Base-by-base conservation (phyloP, 1,140 invertebrate genomes). In the Mamestra configurata region DNA sequence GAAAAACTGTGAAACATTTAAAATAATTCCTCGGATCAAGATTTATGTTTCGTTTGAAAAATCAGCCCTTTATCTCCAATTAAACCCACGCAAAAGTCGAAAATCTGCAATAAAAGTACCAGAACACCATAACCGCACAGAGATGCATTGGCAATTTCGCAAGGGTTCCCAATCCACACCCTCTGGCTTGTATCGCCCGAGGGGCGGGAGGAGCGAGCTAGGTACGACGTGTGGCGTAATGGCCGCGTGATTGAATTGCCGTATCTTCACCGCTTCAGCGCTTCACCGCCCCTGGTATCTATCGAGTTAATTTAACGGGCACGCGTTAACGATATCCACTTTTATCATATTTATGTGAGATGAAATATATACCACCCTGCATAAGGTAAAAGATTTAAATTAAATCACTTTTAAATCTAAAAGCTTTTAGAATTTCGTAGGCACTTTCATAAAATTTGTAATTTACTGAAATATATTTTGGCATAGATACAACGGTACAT, bases 211-310 rank as follows among this genome's bases (percentile, higher is more conserved):
- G 72, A 40, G 78, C 77, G 79, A 70, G 72, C 53, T 70, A 73
- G 80, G 73, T 73, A 68, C 85, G 83, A 80, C 85, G 85, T 84
- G 84, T 88, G 81, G 82, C 83, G 87, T 92, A 93, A 91, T 92
- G 86, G 85, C 84, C 85, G 79, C 85, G 82, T 86, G 90, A 92
- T 92, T 92, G 88, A 93, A 91, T 90, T 88, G 90, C 87, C 86
- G 84, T 90, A 91, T 92, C 87, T 90, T 78, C 83, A 78, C 80
- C 84, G 84, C 85, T 61, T 90, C 89, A 81, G 64, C 86, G 82
- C 86, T 84, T 86, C 86, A 79, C 68, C 84, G 83, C 87, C 79
- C 87, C 85, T 88, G 80, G 87, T 91, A 92, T 87, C 79, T 87
- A 87, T 90, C 82, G 84, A 88, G 84, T 87, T 90, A 89, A 89